Conservation (phyloP, 1,140 invertebrate genomes). For the Brachystomella parvula region DNA sequence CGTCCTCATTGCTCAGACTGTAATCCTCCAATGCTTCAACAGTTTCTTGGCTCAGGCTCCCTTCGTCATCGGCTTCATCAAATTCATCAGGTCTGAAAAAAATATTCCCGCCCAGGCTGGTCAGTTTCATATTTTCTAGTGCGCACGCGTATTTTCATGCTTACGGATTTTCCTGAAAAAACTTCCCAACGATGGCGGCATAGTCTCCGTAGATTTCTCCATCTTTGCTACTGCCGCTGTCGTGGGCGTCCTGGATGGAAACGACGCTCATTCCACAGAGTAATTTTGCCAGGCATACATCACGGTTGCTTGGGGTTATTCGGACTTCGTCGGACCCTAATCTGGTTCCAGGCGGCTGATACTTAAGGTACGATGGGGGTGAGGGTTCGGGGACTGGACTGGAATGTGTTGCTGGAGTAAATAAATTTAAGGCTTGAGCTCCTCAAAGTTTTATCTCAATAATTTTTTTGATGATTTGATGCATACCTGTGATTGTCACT, state of each 20-base stretch:
- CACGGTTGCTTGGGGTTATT: neutral
- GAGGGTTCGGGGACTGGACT: neutral
- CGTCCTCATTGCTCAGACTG: neutral
- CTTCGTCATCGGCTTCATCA: conserved; percentile 1
- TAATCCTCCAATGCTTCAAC: conserved; percentile 1
- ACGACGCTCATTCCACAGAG: conserved; percentile 7
- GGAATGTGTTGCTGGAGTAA: neutral
- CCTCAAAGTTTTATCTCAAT: too few species aligned
- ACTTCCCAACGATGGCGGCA: neutral
- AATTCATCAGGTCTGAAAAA: neutral
- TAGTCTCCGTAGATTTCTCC: conserved; percentile 7
- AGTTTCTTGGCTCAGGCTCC: neutral
- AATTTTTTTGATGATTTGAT: too few species aligned
- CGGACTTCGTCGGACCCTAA: neutral
- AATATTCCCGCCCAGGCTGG: too few species aligned
- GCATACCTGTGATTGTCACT: too few species aligned
- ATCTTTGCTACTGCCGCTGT: neutral
- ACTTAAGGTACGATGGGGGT: too few species aligned
- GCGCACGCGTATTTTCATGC: too few species aligned
- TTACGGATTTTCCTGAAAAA: conserved; percentile 8
- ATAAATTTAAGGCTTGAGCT: too few species aligned
- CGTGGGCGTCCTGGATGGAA: neutral
- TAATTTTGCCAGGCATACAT: conserved; percentile 1
- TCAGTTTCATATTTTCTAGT: too few species aligned
- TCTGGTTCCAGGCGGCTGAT: conserved; percentile 2